Evolutionary conservation across 2,113 vertebrate species (phyloP).

Genomic region (Bos indicus): DNA sequence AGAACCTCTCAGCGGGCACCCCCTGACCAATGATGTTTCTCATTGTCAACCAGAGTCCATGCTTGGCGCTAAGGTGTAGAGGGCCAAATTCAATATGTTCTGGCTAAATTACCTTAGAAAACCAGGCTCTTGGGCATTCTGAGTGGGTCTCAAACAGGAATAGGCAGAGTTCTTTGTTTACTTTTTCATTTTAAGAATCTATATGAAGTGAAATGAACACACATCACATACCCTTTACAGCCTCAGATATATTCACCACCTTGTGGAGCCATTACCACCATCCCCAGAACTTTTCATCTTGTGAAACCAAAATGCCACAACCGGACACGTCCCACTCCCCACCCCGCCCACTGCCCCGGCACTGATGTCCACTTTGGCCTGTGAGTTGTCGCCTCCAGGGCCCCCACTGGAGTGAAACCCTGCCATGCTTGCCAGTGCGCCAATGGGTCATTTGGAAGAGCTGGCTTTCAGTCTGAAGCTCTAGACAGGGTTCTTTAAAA

Average conservation of each 20-base stretch:
- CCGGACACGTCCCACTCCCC: rapidly evolving
- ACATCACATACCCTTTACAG: background rate
- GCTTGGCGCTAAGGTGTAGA: background rate
- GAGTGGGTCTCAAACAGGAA: background rate
- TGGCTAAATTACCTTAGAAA: background rate
- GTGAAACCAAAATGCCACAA: background rate
- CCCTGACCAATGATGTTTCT: background rate
- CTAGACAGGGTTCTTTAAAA: background rate
- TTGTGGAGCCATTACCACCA: background rate
- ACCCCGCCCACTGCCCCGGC: background rate
- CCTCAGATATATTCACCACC: background rate
- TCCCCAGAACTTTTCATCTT: background rate
- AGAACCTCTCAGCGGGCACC: rapidly evolving
- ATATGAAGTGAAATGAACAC: background rate
- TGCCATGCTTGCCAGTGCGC: background rate
- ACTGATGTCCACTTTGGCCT: background rate
- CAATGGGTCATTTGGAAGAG: background rate
- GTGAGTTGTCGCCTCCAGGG: background rate
- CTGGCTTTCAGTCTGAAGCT: background rate
- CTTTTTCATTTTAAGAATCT: background rate
- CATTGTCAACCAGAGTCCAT: background rate
- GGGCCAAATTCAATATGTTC: background rate
- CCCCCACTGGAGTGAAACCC: background rate
- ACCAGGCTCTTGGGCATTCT: background rate
- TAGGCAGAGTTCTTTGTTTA: background rate